These are phyloP conservation scores for Calliphora vicina DNA, from an alignment of 1,140 invertebrate genomes.

Conservation along the genomic window DNA sequence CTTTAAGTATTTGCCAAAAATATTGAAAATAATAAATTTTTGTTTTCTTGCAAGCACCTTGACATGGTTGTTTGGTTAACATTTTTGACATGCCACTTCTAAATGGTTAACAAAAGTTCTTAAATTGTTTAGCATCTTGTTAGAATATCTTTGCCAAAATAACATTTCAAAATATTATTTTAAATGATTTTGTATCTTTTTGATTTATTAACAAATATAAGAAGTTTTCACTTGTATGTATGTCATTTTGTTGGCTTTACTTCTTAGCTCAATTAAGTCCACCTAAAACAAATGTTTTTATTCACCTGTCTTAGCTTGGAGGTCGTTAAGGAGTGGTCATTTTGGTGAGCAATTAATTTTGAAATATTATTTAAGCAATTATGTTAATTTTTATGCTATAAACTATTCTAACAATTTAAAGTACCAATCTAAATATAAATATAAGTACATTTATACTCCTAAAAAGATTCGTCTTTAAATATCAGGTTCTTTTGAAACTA, in stretches of 20 bases:
- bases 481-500: too few relatives aligned
- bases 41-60: neutral
- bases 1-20: too few relatives aligned
- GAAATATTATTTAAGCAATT: too few relatives aligned
- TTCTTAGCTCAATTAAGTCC: neutral
- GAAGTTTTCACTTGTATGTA: too few relatives aligned
- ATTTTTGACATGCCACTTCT: too few relatives aligned
- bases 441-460: too few relatives aligned
- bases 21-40: constrained; percentile 50
- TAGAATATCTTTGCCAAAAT: constrained; percentile 1
- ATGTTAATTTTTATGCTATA: too few relatives aligned
- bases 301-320: neutral
- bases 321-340: neutral
- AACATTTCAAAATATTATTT: neutral
- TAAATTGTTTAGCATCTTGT: constrained; percentile 4
- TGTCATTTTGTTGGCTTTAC: neutral
- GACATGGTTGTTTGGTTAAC: neutral
- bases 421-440: too few relatives aligned
- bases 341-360: neutral
- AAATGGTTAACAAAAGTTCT: neutral
- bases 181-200: neutral
- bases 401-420: too few relatives aligned
- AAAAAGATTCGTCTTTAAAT: too few relatives aligned
- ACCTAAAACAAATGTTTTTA: neutral
- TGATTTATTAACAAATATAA: too few relatives aligned